Evolutionary conservation across 2,113 vertebrate genomes (phyloP), one percentile per base, ranked within the genome.

Genomic region (Ascaphus truei): DNA sequence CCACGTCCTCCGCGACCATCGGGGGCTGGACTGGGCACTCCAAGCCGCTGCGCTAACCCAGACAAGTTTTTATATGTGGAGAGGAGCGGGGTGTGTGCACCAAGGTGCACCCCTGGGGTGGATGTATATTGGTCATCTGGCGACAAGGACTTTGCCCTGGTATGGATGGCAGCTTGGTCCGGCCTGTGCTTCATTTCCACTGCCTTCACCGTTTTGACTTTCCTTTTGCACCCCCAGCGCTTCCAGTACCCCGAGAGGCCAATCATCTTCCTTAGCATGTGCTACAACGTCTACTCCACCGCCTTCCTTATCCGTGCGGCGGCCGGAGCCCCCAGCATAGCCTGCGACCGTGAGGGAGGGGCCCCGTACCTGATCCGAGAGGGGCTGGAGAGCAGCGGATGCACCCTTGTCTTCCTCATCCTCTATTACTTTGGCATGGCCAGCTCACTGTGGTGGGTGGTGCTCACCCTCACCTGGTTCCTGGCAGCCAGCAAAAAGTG

Each of bases 371-470:
- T 98, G 83, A 98, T 98, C 84, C 95, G 96, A 79, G 96, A 98
- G 71, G 97, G 96, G 2, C 84, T 98, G 78, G 96, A 98, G 83
- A 97, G 94, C 74, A 96, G 95, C 0, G 95, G 95, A 65, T 99
- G 97, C 88, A 98, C 96, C 45, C 93, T 98, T 0, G 95, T 98
- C 83, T 98, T 99, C 82, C 92, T 99, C 71, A 89, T 99, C 73
- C 92, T 98, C 59, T 99, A 98, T 83, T 99, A 98, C 83, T 98
- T 98, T 0, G 96, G 96, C 63, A 99, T 99, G 97, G 97, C 97
- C 72, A 96, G 95, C 39, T 98, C 97, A 0, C 93, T 98, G 50
- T 98, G 97, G 97, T 99, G 97, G 97, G 96, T 98, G 3, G 80
- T 98, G 51, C 91, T 99, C 58, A 98, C 96, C 0, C 89, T 98